Evolutionary conservation across 2,113 vertebrate species (phyloP), one percentile per base, ranked within the genome.

Genomic region (Oryzias celebensis): DNA sequence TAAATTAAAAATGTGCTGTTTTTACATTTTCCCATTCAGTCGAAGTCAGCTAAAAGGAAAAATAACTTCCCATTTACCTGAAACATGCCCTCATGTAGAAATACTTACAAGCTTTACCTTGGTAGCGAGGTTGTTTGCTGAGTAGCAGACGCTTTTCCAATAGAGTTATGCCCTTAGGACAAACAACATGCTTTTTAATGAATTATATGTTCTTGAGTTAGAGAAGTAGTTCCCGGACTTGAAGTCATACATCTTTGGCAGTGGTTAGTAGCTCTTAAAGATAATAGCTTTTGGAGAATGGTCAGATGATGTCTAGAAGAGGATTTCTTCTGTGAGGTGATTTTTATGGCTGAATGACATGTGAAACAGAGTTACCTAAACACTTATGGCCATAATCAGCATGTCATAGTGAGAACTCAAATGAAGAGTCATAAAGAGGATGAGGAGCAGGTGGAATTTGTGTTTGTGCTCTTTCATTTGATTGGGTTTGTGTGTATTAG

Each of bases 111-210:
- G 43, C 17, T 20, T 65, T 65, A 56, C 42, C 41, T 43, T 22
- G 28, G 42, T 54, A 52, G 58, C 36, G 26, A 16, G 58, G 36
- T 10, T 36, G 36, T 36, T 36, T 36, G 36, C 36, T 36, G 36
- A 36, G 36, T 36, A 36, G 10, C 36, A 36, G 36, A 36, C 36
- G 36, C 36, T 36, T 54, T 58, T 52, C 42, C 22, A 42, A 10
- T 45, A 16, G 31, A 43, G 18, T 15, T 48, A n/a, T 31, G 43
- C 61, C 46, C 17, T 45, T 47, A 52, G 31, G 50, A 45, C 36
- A 58, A 57, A 73, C 26, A 49, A 44, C 16, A 52, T 44, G 18
- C 20, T 14, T 50, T 31, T 31, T 70, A 68, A 78, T 68, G 52
- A 66, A 46, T 52, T 24, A 70, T 49, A 59, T 52, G 50, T 62